Base-by-base conservation (phyloP, 2,113 vertebrate species). In the Anhinga rufa region DNA sequence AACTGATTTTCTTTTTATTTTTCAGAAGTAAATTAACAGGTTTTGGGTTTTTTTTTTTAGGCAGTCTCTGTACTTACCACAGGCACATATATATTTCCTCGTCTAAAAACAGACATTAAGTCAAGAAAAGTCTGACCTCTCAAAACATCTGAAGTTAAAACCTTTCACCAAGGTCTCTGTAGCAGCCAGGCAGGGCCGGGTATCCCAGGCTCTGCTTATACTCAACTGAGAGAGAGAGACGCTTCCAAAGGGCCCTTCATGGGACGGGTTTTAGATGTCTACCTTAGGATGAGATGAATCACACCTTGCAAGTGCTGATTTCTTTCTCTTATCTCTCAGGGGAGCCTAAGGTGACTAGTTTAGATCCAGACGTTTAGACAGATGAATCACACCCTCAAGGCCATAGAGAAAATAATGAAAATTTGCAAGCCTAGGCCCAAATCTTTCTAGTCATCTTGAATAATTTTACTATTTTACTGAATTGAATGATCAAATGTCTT, bases 301-400 rank as follows among this genome's bases (percentile, higher is more conserved):
- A 91, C 76, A 40, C 78, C 75, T 86, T 58, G 58, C 62, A 49
- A 91, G 76, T 36, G 78, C 84, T 88, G 90, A 49, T 94, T 79
- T 20, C 83, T 84, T 48, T 85, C 69, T 46, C 81, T 89, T 76
- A 90, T 91, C 87, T 93, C 77, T 28, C 51, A 8, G 14, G 66
- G 90, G 61, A 96, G 92, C 92, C 87, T 40, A 46, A 90, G 94
- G 94, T 95, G 96, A 88, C 78, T 87, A 36, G 62, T 94, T 91
- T 58, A 66, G 92, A 92, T 91, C 74, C 62, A 79, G 94, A 86
- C 17, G 0, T 79, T 90, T 32, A 75, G 79, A 55, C 24, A 75
- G 95, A 65, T 96, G 90, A 97, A 68, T 92, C 95, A 92, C 72
- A 82, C 49, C 83, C 95, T 89, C 48, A 44, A 88, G 93, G 88